Percentiles rank a stretch among this genome's conserved stretches.
phyloP scores from a whole-genome alignment of 2,888 invertebrate species.

The Ophraella communa region DNA sequence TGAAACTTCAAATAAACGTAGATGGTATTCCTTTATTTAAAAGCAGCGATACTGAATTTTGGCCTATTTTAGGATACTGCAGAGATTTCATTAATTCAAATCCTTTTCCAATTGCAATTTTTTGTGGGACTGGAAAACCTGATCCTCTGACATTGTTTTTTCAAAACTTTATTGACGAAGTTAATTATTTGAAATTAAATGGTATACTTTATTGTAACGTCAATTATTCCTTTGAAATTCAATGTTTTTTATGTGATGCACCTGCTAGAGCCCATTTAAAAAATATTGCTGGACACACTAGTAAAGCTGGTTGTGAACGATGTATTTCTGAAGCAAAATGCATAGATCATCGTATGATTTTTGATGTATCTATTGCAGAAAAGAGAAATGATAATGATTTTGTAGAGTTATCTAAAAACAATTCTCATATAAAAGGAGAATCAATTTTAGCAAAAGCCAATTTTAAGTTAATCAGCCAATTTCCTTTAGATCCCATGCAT shows the following conservation, averaged over 20 bases:
- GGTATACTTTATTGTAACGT: too few relatives aligned
- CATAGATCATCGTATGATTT: neutral
- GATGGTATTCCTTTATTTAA: neutral
- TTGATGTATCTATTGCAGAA: neutral
- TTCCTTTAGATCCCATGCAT: conserved; percentile 4
- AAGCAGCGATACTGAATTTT: neutral
- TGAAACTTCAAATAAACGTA: neutral
- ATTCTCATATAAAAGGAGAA: too few relatives aligned
- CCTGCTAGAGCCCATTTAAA: neutral
- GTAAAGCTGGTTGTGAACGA: conserved; percentile 1
- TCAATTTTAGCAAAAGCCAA: neutral
- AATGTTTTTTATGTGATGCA: neutral
- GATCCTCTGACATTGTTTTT: neutral
- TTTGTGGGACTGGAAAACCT: neutral
- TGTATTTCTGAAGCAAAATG: neutral
- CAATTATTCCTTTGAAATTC: neutral
- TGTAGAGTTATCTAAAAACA: too few relatives aligned
- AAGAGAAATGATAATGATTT: neutral
- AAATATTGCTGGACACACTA: neutral
- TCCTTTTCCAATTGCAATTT: neutral
- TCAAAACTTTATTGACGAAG: neutral
- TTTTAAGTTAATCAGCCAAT: neutral
- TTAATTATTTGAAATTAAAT: too few relatives aligned
- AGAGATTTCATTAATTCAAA: neutral
- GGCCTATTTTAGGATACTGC: neutral